phyloP scores from a whole-genome alignment of 2,888 invertebrate species.

The Thysanoteuthis rhombus region DNA sequence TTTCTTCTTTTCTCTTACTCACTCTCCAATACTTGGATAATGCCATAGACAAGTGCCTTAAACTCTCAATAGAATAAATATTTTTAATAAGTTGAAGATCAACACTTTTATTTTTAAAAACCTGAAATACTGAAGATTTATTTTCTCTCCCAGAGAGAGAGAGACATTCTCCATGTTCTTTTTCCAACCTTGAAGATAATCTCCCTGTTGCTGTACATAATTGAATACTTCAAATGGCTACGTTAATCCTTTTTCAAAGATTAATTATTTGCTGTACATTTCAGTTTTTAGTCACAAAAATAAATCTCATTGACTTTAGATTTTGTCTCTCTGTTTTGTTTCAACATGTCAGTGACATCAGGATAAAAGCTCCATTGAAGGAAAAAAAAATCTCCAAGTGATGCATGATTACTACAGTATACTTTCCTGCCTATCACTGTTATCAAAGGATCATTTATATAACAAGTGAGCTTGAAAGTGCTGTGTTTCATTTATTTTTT shows the following conservation, averaged over 20 bases:
- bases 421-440: no score
- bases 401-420: no score
- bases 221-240: neutral
- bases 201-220: neutral
- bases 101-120: neutral
- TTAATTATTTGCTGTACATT: neutral
- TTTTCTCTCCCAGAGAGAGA: neutral
- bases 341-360: no score
- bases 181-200: neutral
- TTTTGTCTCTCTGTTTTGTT: neutral
- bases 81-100: neutral
- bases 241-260: neutral
- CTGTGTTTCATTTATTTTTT: no score
- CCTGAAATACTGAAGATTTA: neutral
- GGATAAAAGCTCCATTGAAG: no score
- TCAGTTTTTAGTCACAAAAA: neutral
- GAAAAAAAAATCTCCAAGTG: no score
- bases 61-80: neutral
- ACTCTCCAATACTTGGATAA: neutral
- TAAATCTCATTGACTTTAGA: neutral
- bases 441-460: no score
- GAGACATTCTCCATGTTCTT: neutral
- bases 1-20: no score
- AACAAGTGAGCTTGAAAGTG: no score
- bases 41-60: neutral